phyloP scores from a whole-genome alignment of 30 jellyfish, hydroid and myxozoan genomes.

The Calvadosia cruxmelitensis region DNA sequence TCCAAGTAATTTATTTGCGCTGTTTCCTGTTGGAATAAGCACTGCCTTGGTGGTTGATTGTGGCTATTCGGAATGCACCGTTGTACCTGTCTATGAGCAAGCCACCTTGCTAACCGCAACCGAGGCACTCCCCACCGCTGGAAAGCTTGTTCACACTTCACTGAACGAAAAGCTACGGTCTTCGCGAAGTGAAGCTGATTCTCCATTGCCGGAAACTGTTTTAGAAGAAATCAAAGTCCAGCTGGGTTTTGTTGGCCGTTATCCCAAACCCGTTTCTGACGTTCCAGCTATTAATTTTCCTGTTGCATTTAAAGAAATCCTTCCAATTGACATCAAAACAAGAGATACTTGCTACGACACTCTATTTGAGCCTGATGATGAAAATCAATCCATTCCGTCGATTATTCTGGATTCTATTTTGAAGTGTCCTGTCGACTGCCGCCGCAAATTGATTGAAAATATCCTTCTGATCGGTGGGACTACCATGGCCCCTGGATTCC shows the following conservation, averaged over 20 bases:
- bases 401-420: slow-evolving; percentile 52
- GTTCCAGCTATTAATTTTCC: slow-evolving; percentile 40
- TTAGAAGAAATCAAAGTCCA: slow-evolving; percentile 75
- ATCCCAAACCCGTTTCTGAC: slow-evolving; percentile 13
- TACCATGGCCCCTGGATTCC: slow-evolving; percentile 82
- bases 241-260: slow-evolving; percentile 72
- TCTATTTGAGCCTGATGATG: slow-evolving; percentile 71
- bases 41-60: slow-evolving; percentile 83
- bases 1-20: slow-evolving; percentile 73
- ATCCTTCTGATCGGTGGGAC: slow-evolving; percentile 82
- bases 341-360: slow-evolving; percentile 55
- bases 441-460: slow-evolving; percentile 61
- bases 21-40: slow-evolving; percentile 76
- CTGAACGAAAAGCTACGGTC: slow-evolving; percentile 25
- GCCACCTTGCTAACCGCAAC: slow-evolving; percentile 67
- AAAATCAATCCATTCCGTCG: slow-evolving; percentile 66
- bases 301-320: slow-evolving; percentile 21
- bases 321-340: slow-evolving; percentile 49
- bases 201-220: slow-evolving; percentile 14
- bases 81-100: slow-evolving; percentile 79
- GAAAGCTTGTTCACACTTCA: slow-evolving; percentile 33
- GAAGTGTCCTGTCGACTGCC: slow-evolving; percentile 91
- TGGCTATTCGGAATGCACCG: slow-evolving; percentile 77
- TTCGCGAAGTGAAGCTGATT: slow-evolving; percentile 20
- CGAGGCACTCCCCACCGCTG: slow-evolving; percentile 59